phyloP scores from a whole-genome alignment of 2,113 vertebrate species.

The Melospiza georgiana region DNA sequence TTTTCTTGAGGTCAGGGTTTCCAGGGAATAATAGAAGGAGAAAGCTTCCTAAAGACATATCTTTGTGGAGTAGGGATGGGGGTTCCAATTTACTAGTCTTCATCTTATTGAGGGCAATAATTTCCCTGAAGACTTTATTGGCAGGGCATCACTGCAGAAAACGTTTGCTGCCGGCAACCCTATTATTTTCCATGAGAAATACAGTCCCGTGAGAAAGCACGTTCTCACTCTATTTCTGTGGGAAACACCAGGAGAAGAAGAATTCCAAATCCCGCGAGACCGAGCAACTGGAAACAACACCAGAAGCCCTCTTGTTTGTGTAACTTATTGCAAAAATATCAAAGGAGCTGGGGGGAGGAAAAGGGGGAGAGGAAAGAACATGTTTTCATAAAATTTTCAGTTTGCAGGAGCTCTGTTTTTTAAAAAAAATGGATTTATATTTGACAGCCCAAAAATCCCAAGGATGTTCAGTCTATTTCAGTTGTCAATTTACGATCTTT shows the following conservation, averaged over 20 bases:
- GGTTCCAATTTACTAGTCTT: slow-evolving; percentile 68
- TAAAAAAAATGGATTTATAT: slow-evolving; percentile 56
- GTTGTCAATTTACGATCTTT: slow-evolving; percentile 78
- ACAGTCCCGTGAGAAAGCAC: slow-evolving; percentile 76
- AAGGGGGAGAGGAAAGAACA: not conserved
- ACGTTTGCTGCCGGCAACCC: slow-evolving; percentile 42
- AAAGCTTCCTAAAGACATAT: slow-evolving; percentile 63
- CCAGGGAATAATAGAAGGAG: slow-evolving; percentile 52
- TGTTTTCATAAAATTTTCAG: slow-evolving; percentile 66
- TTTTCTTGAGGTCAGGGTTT: slow-evolving; percentile 45
- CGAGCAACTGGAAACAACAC: slow-evolving; percentile 63
- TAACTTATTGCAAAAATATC: slow-evolving; percentile 70
- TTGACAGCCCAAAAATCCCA: slow-evolving; percentile 66
- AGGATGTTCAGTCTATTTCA: slow-evolving; percentile 64
- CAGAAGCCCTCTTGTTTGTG: slow-evolving; percentile 68
- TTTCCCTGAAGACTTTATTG: slow-evolving; percentile 73
- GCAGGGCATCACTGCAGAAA: slow-evolving; percentile 61
- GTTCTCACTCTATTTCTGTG: slow-evolving; percentile 67
- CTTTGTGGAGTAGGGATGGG: slow-evolving; percentile 53
- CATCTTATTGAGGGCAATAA: slow-evolving; percentile 66
- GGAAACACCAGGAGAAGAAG: slow-evolving; percentile 71
- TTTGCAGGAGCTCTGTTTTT: slow-evolving; percentile 28
- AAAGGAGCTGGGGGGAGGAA: not conserved
- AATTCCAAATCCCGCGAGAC: slow-evolving; percentile 71
- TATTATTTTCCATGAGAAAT: slow-evolving; percentile 67